phyloP scores from a whole-genome alignment of 2,113 vertebrate genomes.

The Triplophysa siluroides region DNA sequence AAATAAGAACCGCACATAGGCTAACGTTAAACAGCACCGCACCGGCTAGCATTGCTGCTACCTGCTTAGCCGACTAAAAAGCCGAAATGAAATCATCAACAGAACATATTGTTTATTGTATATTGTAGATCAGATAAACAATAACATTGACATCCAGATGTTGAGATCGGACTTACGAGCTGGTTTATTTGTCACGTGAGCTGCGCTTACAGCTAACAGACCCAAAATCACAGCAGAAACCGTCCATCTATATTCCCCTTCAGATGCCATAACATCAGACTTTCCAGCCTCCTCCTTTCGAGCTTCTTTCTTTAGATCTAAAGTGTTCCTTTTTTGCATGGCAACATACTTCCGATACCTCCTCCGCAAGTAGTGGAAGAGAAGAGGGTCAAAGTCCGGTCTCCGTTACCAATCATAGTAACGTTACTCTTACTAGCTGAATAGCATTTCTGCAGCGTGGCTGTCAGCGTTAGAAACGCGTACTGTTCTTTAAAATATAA shows the following conservation, averaged over 20 bases:
- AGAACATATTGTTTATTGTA: not conserved
- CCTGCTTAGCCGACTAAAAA: not conserved
- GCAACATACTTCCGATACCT: slow-evolving; percentile 55
- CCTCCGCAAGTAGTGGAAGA: slow-evolving; percentile 63
- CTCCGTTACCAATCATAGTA: not conserved
- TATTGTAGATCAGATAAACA: not conserved
- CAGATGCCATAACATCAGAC: slow-evolving; percentile 47
- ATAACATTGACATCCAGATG: not conserved
- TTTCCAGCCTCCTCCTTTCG: not conserved
- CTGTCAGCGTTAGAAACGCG: not conserved
- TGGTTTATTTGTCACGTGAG: slow-evolving; percentile 59
- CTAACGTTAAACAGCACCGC: too few species aligned
- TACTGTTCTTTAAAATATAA: too few species aligned
- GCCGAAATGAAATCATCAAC: not conserved
- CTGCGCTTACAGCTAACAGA: slow-evolving; percentile 59
- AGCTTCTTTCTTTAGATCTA: slow-evolving; percentile 2
- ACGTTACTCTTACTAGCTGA: not conserved
- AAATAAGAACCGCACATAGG: not conserved
- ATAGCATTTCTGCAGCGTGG: not conserved
- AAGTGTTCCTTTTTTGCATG: slow-evolving; percentile 59
- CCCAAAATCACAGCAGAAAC: slow-evolving; percentile 39
- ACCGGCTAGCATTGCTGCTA: slow-evolving; percentile 3
- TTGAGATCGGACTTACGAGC: slow-evolving; percentile 61
- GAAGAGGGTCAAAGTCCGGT: slow-evolving; percentile 64
- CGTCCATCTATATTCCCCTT: not conserved